Evolutionary conservation across 1,140 invertebrate genomes (phyloP), one percentile per base, ranked within the genome.

Genomic region (Phymorhynchus buccinoides): DNA sequence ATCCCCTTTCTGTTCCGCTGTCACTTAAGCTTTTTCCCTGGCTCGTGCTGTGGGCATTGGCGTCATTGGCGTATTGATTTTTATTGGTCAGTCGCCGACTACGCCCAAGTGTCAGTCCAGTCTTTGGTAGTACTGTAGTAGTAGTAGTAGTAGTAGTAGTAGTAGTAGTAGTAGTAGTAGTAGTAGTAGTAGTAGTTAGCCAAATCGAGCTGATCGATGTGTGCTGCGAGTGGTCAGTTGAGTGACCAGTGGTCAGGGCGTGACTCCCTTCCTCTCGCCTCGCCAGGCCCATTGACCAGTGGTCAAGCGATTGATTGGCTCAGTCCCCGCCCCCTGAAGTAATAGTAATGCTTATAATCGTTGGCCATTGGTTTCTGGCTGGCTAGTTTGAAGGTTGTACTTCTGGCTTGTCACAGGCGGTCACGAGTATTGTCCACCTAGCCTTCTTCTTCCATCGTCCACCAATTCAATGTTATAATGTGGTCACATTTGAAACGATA

Each of bases 41-140:
- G 14, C 30, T 32, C 6, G 73, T 75, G 73, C 37, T 75, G 73
- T 37, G 37, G 32, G 73, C 37, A 41, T 75, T 75, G 18, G 73
- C 73, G 73, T 75, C 73, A 75, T 75, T 75, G 73, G 18, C 18
- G 73, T 75, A 75, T 75, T 75, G 73, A 75, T 75, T 75, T 41
- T 75, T 75, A 75, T 41, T 75, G 73, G 73, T 75, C 73, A 75
- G 73, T 75, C 7, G 35, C 32, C 37, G 68, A 32, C 68, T 16
- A 71, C 68, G 68, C 68, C 68, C 68, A 71, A 71, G 14, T 71
- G 35, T 71, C 30, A 71, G 68, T 7, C 68, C 6, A 71, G n/a
- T n/a, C n/a, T n/a, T n/a, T n/a, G n/a, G n/a, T n/a, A n/a, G n/a
- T n/a, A n/a, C n/a, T n/a, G 30, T 37, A 7, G 68, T 37, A 27